Conservation (phyloP, 2,113 vertebrate genomes). For the Pseudonaja textilis region DNA sequence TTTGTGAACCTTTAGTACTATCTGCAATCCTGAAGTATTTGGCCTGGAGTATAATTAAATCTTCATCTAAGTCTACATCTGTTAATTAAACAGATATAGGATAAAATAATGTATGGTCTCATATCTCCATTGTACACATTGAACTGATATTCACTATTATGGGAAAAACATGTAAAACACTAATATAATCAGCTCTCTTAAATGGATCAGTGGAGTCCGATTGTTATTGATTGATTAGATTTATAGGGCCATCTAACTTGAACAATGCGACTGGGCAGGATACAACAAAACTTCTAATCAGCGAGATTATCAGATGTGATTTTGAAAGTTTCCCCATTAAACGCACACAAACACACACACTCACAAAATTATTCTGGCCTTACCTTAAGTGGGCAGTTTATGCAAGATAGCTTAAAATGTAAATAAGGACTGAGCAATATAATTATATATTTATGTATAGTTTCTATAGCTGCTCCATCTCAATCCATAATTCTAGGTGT, state of each 20-base stretch:
- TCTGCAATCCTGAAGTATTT: not conserved
- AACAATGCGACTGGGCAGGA: not conserved
- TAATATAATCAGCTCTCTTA: not conserved
- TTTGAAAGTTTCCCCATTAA: not conserved
- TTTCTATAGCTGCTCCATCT: not conserved
- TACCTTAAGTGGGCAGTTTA: not conserved
- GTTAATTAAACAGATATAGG: not conserved
- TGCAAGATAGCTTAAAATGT: not conserved
- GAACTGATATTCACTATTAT: not conserved
- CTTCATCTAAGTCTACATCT: not conserved
- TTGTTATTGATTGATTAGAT: not conserved
- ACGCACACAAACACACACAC: not conserved
- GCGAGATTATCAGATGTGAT: not conserved
- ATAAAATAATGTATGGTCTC: not conserved
- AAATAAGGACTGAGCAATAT: not conserved
- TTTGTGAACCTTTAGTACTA: not conserved
- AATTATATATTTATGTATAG: too few relatives aligned
- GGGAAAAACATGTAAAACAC: not conserved
- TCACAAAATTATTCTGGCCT: not conserved
- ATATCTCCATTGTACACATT: not conserved
- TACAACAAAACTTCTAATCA: not conserved
- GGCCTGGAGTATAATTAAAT: not conserved
- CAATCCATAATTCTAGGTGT: not conserved
- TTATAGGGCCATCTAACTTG: not conserved
- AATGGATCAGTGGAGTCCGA: not conserved